Evolutionary conservation across 2,888 invertebrate genomes (phyloP).

Genomic region (Cerceris rybyensis): DNA sequence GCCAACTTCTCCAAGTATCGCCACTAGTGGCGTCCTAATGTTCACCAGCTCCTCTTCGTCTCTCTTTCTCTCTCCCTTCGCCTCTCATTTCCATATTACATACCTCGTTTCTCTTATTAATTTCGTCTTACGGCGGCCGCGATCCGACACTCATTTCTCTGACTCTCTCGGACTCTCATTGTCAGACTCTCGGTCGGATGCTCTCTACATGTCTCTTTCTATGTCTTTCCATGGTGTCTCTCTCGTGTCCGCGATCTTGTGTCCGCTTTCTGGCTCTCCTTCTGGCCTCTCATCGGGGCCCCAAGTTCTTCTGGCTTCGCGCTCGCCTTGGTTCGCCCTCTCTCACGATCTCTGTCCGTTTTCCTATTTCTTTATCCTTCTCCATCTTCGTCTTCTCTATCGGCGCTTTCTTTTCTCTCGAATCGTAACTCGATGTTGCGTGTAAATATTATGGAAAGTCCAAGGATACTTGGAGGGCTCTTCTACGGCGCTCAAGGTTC

Average conservation of each 20-base stretch:
- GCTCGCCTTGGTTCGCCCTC: constrained; percentile 46
- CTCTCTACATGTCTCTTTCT: too few species aligned
- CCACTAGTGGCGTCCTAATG: constrained; percentile 66
- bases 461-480: constrained; percentile 66
- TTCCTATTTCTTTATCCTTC: constrained; percentile 47
- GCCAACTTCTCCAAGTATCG: constrained; percentile 49
- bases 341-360: constrained; percentile 54
- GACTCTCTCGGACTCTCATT: constrained; percentile 3
- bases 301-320: too few species aligned
- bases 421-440: constrained; percentile 65
- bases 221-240: too few species aligned
- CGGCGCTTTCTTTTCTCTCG: constrained; percentile 41
- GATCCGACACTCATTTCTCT: constrained; percentile 45
- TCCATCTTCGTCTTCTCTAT: constrained; percentile 19
- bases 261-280: too few species aligned
- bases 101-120: constrained; percentile 69
- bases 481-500: constrained; percentile 61
- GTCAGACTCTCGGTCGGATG: too few species aligned
- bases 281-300: too few species aligned
- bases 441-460: constrained; percentile 73
- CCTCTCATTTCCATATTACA: constrained; percentile 66
- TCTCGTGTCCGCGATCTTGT: too few species aligned
- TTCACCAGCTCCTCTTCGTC: constrained; percentile 14
- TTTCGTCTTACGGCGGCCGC: constrained; percentile 60
- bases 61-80: constrained; percentile 19